Conservation (phyloP, 2,888 invertebrate species). For the Melieria crassipennis region DNA sequence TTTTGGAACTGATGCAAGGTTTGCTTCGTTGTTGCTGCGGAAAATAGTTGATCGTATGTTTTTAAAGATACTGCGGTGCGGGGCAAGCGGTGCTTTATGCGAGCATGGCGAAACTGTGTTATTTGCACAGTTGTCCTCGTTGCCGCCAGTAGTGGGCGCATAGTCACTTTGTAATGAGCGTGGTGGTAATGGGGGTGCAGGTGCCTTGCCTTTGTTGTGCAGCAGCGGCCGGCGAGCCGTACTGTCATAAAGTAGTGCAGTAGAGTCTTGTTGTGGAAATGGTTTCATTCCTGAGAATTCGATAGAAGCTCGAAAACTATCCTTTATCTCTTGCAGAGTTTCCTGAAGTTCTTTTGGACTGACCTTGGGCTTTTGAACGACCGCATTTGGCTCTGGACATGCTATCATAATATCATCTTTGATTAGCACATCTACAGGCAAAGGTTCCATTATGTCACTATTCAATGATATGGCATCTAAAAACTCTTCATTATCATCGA, state of each 20-base stretch:
- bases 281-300: slow-evolving; percentile 37
- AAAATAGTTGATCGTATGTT: slow-evolving; percentile 52
- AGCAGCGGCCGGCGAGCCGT: slow-evolving; percentile 43
- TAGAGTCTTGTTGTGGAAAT: background rate
- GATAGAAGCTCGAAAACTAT: slow-evolving; percentile 53
- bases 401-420: too few relatives aligned
- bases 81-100: slow-evolving; percentile 15
- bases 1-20: background rate
- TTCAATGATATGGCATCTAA: too few relatives aligned
- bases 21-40: slow-evolving; percentile 39
- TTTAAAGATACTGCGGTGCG: slow-evolving; percentile 48
- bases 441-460: too few relatives aligned
- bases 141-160: background rate
- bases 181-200: slow-evolving; percentile 52
- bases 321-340: slow-evolving; percentile 55
- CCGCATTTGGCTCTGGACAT: background rate
- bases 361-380: slow-evolving; percentile 39
- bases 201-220: slow-evolving; percentile 62
- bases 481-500: too few relatives aligned
- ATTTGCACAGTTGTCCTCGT: background rate
- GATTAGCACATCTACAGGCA: too few relatives aligned
- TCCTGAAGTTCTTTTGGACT: slow-evolving; percentile 50
- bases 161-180: background rate
- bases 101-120: background rate
- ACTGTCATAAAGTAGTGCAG: background rate